Conservation (phyloP, 2,888 invertebrate genomes). For the Graphium colonna region DNA sequence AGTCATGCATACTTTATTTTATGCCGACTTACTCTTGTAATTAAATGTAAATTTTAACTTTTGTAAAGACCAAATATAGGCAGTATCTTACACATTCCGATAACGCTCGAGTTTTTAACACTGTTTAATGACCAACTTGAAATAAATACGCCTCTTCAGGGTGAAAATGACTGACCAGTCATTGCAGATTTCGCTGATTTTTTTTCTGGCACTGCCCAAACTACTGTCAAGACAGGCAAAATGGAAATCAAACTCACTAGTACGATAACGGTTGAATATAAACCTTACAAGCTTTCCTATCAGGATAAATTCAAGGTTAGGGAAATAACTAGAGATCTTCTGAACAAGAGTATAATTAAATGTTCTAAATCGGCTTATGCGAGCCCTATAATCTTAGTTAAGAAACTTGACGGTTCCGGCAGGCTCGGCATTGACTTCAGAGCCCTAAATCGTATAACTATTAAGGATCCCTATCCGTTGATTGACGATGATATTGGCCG, state of each 20-base stretch:
- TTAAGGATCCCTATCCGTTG: conserved; percentile 30
- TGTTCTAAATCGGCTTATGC: conserved; percentile 27
- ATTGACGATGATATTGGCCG: conserved; percentile 23
- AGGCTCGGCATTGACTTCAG: conserved; percentile 31
- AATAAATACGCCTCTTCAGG: not conserved
- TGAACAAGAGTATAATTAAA: conserved; percentile 29
- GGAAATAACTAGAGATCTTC: conserved; percentile 28
- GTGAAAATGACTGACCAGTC: not conserved
- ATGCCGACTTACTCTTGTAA: too few relatives aligned
- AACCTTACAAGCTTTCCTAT: conserved; percentile 31
- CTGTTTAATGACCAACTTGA: too few relatives aligned
- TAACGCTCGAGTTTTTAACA: too few relatives aligned
- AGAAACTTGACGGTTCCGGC: conserved; percentile 26
- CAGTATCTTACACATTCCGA: conserved; percentile 19
- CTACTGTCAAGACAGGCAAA: not conserved
- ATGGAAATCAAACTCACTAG: conserved; percentile 23
- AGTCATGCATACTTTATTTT: too few relatives aligned
- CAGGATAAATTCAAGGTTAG: conserved; percentile 31
- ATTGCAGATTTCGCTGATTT: not conserved
- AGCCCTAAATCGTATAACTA: conserved; percentile 28
- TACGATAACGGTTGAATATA: conserved; percentile 27
- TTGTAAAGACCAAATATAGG: conserved; percentile 25
- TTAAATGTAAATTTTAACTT: conserved; percentile 20
- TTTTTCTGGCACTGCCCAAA: not conserved
- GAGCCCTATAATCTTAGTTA: conserved; percentile 28